Conservation (phyloP, 2,888 invertebrate species). For the Tolmerus cingulatus region DNA sequence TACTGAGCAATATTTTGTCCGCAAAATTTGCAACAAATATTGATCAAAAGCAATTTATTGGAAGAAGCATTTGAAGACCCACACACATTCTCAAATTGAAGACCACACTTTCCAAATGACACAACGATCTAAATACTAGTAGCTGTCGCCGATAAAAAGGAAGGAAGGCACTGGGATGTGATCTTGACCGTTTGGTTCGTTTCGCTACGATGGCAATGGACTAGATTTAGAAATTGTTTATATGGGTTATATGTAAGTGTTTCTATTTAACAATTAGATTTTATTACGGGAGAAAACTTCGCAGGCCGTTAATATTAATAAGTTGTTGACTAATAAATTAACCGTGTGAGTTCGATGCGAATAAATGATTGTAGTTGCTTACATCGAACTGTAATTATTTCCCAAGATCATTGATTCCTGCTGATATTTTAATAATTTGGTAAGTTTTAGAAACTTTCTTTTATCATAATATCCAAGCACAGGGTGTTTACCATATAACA, state of each 20-base stretch:
- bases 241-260: not conserved
- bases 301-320: not conserved
- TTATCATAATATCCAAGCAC: too few relatives aligned
- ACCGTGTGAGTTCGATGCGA: not conserved
- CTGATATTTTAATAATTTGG: not conserved
- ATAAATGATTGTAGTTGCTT: not conserved
- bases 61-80: slow-evolving; percentile 58
- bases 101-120: slow-evolving; percentile 34
- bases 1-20: slow-evolving; percentile 61
- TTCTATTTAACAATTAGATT: not conserved
- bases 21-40: slow-evolving; percentile 59
- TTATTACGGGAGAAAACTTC: not conserved
- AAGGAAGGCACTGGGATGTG: not conserved
- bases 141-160: not conserved
- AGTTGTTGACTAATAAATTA: not conserved
- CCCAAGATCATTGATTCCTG: not conserved
- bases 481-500: too few relatives aligned
- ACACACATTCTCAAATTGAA: slow-evolving; percentile 39
- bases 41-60: slow-evolving; percentile 60
- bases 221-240: not conserved
- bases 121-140: slow-evolving; percentile 44
- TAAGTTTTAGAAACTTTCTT: too few relatives aligned
- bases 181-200: not conserved
- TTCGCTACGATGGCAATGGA: not conserved
- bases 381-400: not conserved